Percentiles rank a stretch among this genome's conserved stretches.
Evolutionary conservation across 2,113 vertebrate species (phyloP).

Genomic region (Campylomormyrus tamandua): DNA sequence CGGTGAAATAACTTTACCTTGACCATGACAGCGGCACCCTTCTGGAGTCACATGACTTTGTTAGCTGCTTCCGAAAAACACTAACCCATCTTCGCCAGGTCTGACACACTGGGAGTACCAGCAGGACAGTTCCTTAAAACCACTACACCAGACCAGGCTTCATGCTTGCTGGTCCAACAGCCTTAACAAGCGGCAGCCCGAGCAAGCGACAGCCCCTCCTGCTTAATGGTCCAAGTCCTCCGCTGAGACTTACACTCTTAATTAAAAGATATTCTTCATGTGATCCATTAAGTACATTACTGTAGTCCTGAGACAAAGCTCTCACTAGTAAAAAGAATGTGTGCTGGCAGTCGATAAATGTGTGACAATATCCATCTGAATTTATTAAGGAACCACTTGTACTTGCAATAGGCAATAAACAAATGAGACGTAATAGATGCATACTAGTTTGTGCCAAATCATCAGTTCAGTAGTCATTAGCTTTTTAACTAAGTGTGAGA

Average conservation of each 20-base stretch:
- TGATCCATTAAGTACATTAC: slow-evolving; percentile 32
- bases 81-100: background rate
- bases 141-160: background rate
- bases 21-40: background rate
- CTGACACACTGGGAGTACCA: background rate
- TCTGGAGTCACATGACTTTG: background rate
- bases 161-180: background rate
- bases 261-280: slow-evolving; percentile 36
- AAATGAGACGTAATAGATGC: slow-evolving; percentile 26
- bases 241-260: slow-evolving; percentile 25
- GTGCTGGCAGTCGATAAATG: slow-evolving; percentile 7
- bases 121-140: background rate
- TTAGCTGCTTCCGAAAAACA: background rate
- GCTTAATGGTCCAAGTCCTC: background rate
- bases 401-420: slow-evolving; percentile 10
- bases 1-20: background rate
- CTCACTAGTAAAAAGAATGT: slow-evolving; percentile 13
- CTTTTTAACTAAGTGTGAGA: slow-evolving; percentile 46
- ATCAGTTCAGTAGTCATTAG: slow-evolving; percentile 47
- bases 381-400: slow-evolving; percentile 16
- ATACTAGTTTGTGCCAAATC: slow-evolving; percentile 30
- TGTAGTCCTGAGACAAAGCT: slow-evolving; percentile 18
- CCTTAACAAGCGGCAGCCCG: background rate
- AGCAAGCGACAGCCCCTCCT: background rate
- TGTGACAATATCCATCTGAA: slow-evolving; percentile 35